Evolutionary conservation across 2,113 vertebrate species (phyloP), one percentile per base, ranked within the genome.

Genomic region (Anolis carolinensis): DNA sequence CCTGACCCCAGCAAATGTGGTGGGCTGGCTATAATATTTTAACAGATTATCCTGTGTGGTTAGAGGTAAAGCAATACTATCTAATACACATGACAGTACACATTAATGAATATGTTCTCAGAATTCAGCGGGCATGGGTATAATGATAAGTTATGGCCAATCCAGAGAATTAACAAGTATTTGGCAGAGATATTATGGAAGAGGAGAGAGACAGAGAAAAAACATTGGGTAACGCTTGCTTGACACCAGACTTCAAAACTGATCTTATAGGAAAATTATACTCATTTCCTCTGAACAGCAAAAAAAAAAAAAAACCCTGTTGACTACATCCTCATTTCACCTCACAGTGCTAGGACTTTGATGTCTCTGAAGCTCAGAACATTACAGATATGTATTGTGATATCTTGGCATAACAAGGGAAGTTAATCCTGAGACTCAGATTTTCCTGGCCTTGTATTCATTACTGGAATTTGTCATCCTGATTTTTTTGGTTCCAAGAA

Each of bases 401-500:
- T 84, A 55, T 62, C 48, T 75, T 84, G 82, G 77, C 70, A 68
- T 39, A 68, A 81, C 50, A 25, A n/a, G 18, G 44, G 44, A 74
- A 39, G 32, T 79, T 84, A 62, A 75, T 84, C 71, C 32, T 55
- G n/a, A 32, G 85, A 86, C 39, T 84, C 71, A 84, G 48, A 81
- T 81, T 88, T 88, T 88, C 82, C 82, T 76, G 71, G 77, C 71
- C 50, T 88, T 79, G 30, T 59, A 13, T 20, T 76, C 68, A 3
- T 81, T 84, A 44, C 21, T 73, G 86, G 75, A 55, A 65, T 63
- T 52, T 88, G 77, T 68, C 34, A 83, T 39, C 73, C 27, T 32
- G 62, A 39, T 55, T 73, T 44, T 55, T 20, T 39, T 65, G n/a
- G 32, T 55, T 88, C 78, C 59, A 88, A 80, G n/a, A 6, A 30